Evolutionary conservation across 92 coral and sea anemone species (phyloP).

Genomic region (Palythoa grandiflora): DNA sequence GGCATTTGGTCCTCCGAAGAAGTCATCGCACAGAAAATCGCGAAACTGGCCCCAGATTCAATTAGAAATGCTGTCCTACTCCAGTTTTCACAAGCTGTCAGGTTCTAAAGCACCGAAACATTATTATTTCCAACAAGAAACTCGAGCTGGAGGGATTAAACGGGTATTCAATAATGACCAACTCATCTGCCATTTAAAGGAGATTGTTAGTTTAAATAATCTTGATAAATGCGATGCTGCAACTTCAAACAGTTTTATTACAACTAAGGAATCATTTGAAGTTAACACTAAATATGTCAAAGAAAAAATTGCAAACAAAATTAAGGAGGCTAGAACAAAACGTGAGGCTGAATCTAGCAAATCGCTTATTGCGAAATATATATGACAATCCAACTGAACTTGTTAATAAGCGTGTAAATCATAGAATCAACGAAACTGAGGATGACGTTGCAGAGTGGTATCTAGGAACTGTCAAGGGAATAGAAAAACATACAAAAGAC

Average conservation of each 20-base stretch:
- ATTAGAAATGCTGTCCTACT: conserved; percentile 1
- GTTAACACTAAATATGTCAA: neutral
- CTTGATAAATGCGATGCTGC: neutral
- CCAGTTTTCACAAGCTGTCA: conserved; percentile 19
- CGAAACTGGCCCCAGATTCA: conserved; percentile 8
- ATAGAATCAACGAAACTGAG: conserved; percentile 18
- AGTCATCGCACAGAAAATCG: neutral
- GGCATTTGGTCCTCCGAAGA: conserved; percentile 13
- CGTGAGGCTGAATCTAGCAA: conserved; percentile 7
- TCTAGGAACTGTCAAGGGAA: conserved; percentile 16
- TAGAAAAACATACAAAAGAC: neutral
- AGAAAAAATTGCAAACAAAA: neutral
- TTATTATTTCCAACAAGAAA: conserved; percentile 6
- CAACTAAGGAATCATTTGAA: neutral
- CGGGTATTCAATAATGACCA: neutral
- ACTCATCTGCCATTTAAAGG: neutral
- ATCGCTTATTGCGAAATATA: neutral
- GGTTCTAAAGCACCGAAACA: conserved; percentile 24
- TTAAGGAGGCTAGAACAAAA: conserved; percentile 8
- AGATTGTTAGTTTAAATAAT: conserved; percentile 3
- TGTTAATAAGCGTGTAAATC: conserved; percentile 5
- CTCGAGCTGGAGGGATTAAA: conserved; percentile 19
- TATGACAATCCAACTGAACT: neutral
- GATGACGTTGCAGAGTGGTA: conserved; percentile 6
- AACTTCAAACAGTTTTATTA: conserved; percentile 1